phyloP scores from a whole-genome alignment of 2,888 invertebrate species.

The Cerastis leucographa region DNA sequence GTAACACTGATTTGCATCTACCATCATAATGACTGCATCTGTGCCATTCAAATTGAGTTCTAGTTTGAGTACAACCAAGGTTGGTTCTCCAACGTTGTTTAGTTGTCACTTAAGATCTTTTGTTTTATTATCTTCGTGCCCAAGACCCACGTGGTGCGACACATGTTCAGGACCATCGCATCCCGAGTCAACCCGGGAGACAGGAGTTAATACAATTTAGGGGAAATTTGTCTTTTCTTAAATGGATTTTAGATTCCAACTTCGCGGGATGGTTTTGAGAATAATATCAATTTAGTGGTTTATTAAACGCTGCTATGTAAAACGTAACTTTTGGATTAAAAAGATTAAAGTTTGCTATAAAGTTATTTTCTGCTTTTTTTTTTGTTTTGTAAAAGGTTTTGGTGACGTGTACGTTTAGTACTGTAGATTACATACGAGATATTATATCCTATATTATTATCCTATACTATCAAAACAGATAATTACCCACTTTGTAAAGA shows the following conservation, averaged over 20 bases:
- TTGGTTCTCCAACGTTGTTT: slow-evolving; percentile 38
- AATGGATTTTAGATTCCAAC: slow-evolving; percentile 50
- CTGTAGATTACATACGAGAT: neutral
- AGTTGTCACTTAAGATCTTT: slow-evolving; percentile 60
- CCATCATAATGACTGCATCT: slow-evolving; percentile 39
- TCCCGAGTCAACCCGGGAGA: slow-evolving; percentile 86
- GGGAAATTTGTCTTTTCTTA: slow-evolving; percentile 70
- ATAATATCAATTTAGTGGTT: slow-evolving; percentile 21
- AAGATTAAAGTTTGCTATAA: slow-evolving; percentile 1
- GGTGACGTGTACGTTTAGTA: neutral
- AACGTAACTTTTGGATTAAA: neutral
- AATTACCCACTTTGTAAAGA: neutral
- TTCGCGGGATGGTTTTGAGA: neutral
- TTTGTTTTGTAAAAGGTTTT: neutral
- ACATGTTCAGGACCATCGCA: slow-evolving; percentile 86
- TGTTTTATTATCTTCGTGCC: slow-evolving; percentile 67
- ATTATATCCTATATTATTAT: too few species aligned
- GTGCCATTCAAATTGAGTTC: slow-evolving; percentile 34
- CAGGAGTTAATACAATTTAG: slow-evolving; percentile 76
- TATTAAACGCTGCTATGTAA: neutral
- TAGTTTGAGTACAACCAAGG: fast-evolving
- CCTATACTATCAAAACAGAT: neutral
- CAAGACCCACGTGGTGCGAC: slow-evolving; percentile 88
- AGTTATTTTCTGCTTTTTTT: slow-evolving; percentile 1
- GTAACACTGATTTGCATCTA: slow-evolving; percentile 70